These are phyloP conservation scores for Eilema depressum DNA, from an alignment of 2,888 invertebrate species.

Conservation along the genomic window DNA sequence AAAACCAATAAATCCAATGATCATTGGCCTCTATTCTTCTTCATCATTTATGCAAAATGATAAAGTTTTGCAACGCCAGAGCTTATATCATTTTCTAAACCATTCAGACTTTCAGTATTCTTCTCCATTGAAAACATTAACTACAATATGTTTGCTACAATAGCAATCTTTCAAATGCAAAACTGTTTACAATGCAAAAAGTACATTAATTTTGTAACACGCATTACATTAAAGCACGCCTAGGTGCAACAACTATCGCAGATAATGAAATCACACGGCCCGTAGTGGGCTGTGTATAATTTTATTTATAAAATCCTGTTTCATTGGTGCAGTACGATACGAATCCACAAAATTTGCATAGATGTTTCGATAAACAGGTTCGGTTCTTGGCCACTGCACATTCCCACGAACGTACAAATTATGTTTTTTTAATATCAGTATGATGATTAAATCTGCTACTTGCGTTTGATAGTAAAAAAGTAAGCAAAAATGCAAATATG, in stretches of 20 bases:
- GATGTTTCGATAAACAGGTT: constrained; percentile 76
- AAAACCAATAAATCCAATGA: neutral
- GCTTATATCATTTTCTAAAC: neutral
- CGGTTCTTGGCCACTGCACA: constrained; percentile 57
- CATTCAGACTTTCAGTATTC: neutral
- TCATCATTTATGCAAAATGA: neutral
- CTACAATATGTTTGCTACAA: neutral
- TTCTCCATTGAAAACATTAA: neutral
- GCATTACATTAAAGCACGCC: neutral
- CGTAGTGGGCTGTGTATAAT: constrained; percentile 34
- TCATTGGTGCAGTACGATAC: constrained; percentile 52
- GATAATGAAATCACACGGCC: constrained; percentile 39
- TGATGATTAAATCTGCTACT: constrained; percentile 32
- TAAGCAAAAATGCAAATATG: neutral
- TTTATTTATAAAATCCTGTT: constrained; percentile 59
- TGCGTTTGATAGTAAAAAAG: constrained; percentile 16
- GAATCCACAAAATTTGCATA: constrained; percentile 77
- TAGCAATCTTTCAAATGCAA: neutral
- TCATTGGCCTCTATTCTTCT: rapidly evolving
- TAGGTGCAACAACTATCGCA: constrained; percentile 4
- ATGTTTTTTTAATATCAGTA: constrained; percentile 41
- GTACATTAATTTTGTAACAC: neutral
- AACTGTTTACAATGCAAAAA: neutral
- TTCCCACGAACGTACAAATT: constrained; percentile 53
- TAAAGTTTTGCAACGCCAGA: too few relatives aligned